phyloP scores from a whole-genome alignment of 2,113 vertebrate species.

The Nerophis lumbriciformis region DNA sequence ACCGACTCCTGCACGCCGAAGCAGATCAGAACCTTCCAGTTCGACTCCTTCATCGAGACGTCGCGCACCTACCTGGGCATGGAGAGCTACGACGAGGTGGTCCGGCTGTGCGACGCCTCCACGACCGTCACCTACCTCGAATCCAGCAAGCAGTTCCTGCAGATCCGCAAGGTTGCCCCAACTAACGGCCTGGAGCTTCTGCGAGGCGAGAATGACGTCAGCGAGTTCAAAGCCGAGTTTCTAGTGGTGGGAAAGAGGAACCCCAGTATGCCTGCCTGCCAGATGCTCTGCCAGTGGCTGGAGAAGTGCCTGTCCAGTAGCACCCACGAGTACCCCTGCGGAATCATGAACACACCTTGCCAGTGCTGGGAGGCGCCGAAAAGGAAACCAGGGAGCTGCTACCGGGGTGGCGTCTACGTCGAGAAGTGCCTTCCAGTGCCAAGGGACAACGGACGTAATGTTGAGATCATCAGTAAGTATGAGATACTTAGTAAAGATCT shows the following conservation, averaged over 20 bases:
- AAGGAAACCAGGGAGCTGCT: slow-evolving; percentile 85
- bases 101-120: slow-evolving; percentile 83
- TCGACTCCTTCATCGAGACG: slow-evolving; percentile 95
- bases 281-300: slow-evolving; percentile 97
- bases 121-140: slow-evolving; percentile 85
- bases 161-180: slow-evolving; percentile 78
- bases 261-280: slow-evolving; percentile 92
- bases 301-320: slow-evolving; percentile 87
- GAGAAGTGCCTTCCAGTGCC: slow-evolving; percentile 85
- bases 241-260: slow-evolving; percentile 93
- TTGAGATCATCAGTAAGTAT: slow-evolving; percentile 83
- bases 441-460: slow-evolving; percentile 76
- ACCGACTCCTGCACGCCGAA: slow-evolving; percentile 73
- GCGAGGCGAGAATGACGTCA: slow-evolving; percentile 54
- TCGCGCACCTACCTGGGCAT: slow-evolving; percentile 95
- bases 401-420: slow-evolving; percentile 83
- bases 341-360: slow-evolving; percentile 97
- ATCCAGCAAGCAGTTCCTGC: slow-evolving; percentile 89
- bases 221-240: slow-evolving; percentile 90
- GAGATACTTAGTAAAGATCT: neutral
- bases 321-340: slow-evolving; percentile 88
- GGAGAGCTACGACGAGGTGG: slow-evolving; percentile 93
- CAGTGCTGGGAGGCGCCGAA: slow-evolving; percentile 81
- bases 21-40: slow-evolving; percentile 91
- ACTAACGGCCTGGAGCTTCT: slow-evolving; percentile 45